Evolutionary conservation across 2,888 invertebrate genomes (phyloP), one percentile per base, ranked within the genome.

Genomic region (Hypselothyrea guttata): DNA sequence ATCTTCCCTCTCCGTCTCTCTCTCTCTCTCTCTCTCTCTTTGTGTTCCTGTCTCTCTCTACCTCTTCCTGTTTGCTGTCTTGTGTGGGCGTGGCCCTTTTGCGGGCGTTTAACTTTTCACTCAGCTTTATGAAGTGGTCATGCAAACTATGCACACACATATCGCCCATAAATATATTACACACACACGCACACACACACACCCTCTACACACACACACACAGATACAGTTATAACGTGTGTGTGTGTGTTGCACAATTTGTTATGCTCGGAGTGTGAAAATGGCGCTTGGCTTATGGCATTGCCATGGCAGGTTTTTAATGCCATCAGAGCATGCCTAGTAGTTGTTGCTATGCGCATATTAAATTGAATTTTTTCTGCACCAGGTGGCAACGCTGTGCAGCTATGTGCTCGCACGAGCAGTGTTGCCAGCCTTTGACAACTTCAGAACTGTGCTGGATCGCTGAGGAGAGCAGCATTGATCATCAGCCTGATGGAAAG

Each of bases 91-190:
- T 84, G 77, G 47, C 65, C 53, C 56, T 55, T 68, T 68, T 52
- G 60, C 65, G 54, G 74, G 62, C 81, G 84, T 61, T 82, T 73
- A 82, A 75, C 66, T 77, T 65, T 63, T 65, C 62, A 70, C 72
- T 72, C 65, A 75, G 65, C 75, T 65, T 75, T 71, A 71, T 71
- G 60, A 76, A 73, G 69, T 76, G 73, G 76, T 76, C 63, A 68
- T 60, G 68, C 57, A 60, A 71, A 61, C 67, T 66, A 56, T 65
- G 7, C 27, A 54, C 54, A 54, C 35, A 54, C n/a, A 49, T 33
- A 52, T 44, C 22, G 35, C 28, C 41, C 47, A 45, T 18, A 51
- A 31, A 38, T 44, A 22, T 22, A 22, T 4, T 22, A 12, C 34
- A 45, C 8, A 12, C 11, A 18, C n/a, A 64, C 33, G 12, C 16